These are phyloP conservation scores for Morelia viridis DNA, from an alignment of 2,797 vertebrate genomes.

Conservation along the genomic window DNA sequence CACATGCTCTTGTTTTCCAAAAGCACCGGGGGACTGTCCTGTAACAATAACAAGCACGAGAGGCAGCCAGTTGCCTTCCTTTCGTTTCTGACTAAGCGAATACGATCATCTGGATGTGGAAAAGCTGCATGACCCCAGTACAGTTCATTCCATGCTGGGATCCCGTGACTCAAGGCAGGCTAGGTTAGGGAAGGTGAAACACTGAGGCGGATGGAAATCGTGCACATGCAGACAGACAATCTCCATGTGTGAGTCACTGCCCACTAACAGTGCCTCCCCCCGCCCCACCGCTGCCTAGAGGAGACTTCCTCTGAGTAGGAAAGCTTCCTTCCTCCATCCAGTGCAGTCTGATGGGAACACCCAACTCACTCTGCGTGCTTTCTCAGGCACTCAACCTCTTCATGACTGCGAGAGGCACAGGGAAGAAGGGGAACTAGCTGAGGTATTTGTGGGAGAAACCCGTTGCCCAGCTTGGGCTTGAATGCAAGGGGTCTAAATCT, in stretches of 20 bases:
- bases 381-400: neutral
- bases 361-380: neutral
- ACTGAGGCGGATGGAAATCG: neutral
- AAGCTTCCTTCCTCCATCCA: slow-evolving; percentile 34
- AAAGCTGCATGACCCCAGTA: neutral
- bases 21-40: neutral
- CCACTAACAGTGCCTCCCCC: slow-evolving; percentile 4
- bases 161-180: neutral
- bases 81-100: neutral
- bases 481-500: too few relatives aligned
- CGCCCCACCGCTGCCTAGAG: slow-evolving; percentile 9
- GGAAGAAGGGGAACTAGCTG: neutral
- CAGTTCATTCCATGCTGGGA: neutral
- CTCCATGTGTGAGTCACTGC: slow-evolving; percentile 16
- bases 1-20: neutral
- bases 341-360: slow-evolving; percentile 27
- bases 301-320: slow-evolving; percentile 33
- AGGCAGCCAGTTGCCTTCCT: neutral
- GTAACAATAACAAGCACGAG: neutral
- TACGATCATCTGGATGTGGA: neutral
- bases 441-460: neutral
- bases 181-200: neutral
- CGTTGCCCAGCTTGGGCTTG: neutral
- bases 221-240: neutral
- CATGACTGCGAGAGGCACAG: neutral